Conservation (phyloP, 2,797 vertebrate species). For the Carapus acus region DNA sequence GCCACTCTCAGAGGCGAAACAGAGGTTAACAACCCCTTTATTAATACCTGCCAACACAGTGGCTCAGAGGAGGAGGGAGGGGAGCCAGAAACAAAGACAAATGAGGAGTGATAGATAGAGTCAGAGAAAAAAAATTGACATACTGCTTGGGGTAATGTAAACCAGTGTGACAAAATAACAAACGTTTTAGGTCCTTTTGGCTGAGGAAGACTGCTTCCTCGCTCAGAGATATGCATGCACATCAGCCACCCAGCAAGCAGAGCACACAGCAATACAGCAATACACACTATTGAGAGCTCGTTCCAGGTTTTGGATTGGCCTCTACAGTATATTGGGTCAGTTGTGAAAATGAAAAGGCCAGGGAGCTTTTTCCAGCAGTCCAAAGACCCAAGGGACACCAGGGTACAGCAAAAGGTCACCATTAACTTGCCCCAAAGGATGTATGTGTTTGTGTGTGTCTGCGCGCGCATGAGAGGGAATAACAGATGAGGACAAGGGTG, state of each 20-base stretch:
- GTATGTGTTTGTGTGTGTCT: slow-evolving; percentile 1
- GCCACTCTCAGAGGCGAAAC: slow-evolving; percentile 47
- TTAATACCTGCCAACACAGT: slow-evolving; percentile 57
- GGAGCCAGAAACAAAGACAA: slow-evolving; percentile 13
- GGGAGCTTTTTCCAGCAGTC: slow-evolving; percentile 50
- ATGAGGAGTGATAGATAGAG: slow-evolving; percentile 1
- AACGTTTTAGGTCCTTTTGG: too few relatives aligned
- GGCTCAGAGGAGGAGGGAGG: slow-evolving; percentile 28
- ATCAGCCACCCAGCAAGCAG: too few relatives aligned
- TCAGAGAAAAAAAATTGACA: slow-evolving; percentile 14
- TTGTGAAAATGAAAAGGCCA: slow-evolving; percentile 57
- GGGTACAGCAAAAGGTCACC: slow-evolving; percentile 43
- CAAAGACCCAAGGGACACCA: slow-evolving; percentile 39
- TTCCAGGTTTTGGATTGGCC: slow-evolving; percentile 50
- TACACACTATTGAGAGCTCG: slow-evolving; percentile 20
- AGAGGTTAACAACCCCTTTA: slow-evolving; percentile 60
- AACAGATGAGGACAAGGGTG: not conserved
- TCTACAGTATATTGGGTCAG: slow-evolving; percentile 61
- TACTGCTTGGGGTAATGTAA: too few relatives aligned
- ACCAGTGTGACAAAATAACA: too few relatives aligned
- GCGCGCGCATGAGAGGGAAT: not conserved
- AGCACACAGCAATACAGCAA: too few relatives aligned
- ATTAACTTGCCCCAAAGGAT: slow-evolving; percentile 27
- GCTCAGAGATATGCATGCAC: too few relatives aligned
- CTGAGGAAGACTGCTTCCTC: too few relatives aligned